phyloP scores from a whole-genome alignment of 2,888 invertebrate genomes.

The Phlogophora meticulosa region DNA sequence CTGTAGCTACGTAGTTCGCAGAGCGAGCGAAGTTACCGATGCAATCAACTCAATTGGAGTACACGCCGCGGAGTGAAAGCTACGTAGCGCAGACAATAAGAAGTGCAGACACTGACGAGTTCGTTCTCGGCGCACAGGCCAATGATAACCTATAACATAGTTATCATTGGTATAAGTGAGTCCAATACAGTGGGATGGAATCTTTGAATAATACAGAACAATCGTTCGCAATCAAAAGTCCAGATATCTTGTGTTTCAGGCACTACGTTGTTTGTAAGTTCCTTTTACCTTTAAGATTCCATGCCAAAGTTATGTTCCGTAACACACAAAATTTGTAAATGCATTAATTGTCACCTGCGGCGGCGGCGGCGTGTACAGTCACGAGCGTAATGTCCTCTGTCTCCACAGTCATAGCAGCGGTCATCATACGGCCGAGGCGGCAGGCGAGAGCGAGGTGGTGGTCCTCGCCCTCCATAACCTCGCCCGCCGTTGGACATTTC shows the following conservation, averaged over 20 bases:
- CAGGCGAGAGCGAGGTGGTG: constrained; percentile 90
- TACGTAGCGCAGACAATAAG: constrained; percentile 91
- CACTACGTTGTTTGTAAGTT: constrained; percentile 22
- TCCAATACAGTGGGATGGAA: constrained; percentile 83
- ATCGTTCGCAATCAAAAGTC: constrained; percentile 22
- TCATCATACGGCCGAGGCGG: constrained; percentile 97
- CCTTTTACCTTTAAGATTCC: constrained; percentile 77
- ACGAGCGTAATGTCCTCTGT: constrained; percentile 97
- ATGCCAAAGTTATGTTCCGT: constrained; percentile 65
- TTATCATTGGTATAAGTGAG: constrained; percentile 90
- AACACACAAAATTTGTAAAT: constrained; percentile 37
- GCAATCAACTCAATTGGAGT: constrained; percentile 88
- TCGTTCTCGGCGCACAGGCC: constrained; percentile 91
- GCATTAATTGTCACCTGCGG: constrained; percentile 82
- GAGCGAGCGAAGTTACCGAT: constrained; percentile 88
- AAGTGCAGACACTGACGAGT: constrained; percentile 90
- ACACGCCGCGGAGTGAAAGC: constrained; percentile 89
- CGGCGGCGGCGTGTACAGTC: constrained; percentile 95
- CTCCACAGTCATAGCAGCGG: constrained; percentile 98
- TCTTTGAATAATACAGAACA: constrained; percentile 70
- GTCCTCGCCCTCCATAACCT: constrained; percentile 89
- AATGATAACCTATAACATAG: constrained; percentile 92
- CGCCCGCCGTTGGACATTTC: constrained; percentile 97
- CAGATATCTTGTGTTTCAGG: constrained; percentile 31
- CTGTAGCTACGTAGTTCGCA: constrained; percentile 89